Conservation (phyloP, 92 coral and sea anemone genomes). For the Heteractis magnifica region DNA sequence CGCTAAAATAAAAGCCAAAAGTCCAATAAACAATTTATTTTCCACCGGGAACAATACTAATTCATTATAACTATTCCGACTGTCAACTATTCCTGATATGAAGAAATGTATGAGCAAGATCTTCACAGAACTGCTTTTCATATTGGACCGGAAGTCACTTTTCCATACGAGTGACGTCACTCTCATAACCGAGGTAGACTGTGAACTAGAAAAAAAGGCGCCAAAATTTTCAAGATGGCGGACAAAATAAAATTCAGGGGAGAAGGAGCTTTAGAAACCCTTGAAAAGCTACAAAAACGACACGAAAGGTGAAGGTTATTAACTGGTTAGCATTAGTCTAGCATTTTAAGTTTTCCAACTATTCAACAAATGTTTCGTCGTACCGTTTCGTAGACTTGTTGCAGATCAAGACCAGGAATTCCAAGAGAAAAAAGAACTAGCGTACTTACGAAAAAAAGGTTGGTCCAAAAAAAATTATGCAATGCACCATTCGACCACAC, state of each 20-base stretch:
- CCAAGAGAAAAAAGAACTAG: slow-evolving; percentile 11
- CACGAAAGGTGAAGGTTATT: slow-evolving; percentile 8
- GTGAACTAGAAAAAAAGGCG: slow-evolving; percentile 5
- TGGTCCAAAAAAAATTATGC: neutral
- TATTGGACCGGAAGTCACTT: neutral
- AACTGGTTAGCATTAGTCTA: too few species aligned
- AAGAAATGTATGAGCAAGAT: neutral
- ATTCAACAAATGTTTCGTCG: neutral
- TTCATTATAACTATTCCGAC: too few species aligned
- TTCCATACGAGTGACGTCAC: too few species aligned
- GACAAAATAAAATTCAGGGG: neutral
- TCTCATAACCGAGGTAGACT: neutral
- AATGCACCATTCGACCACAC: neutral
- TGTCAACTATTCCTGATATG: too few species aligned
- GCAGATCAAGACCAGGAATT: neutral
- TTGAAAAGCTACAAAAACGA: slow-evolving; percentile 10
- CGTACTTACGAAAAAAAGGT: slow-evolving; percentile 1
- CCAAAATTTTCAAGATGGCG: slow-evolving; percentile 20
- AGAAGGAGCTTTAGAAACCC: slow-evolving; percentile 19
- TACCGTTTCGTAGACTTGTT: neutral
- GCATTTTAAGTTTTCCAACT: neutral
- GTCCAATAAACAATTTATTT: too few species aligned
- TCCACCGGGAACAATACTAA: too few species aligned
- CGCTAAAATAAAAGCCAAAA: too few species aligned
- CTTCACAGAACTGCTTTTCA: neutral